Conservation (phyloP, 2,113 vertebrate genomes). For the Potamarius usumacintae region DNA sequence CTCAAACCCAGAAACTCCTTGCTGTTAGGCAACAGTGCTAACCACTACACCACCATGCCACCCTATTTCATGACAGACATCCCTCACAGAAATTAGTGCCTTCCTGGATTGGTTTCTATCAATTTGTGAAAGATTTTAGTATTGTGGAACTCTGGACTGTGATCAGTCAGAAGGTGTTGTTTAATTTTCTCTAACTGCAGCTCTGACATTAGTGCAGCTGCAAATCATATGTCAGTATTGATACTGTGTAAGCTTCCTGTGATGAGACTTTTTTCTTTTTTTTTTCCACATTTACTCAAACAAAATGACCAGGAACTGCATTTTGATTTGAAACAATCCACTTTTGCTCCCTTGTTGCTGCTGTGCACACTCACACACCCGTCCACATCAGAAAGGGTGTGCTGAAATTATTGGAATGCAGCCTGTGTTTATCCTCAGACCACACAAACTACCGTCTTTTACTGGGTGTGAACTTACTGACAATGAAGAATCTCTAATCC, state of each 20-base stretch:
- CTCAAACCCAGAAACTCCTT: too few species aligned
- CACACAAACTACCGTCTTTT: background rate
- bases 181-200: background rate
- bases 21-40: too few species aligned
- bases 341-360: background rate
- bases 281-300: background rate
- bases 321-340: background rate
- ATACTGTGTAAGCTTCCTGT: background rate
- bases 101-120: background rate
- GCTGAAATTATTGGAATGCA: background rate
- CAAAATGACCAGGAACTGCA: background rate
- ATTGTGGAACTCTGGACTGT: background rate
- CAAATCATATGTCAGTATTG: too few species aligned
- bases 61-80: background rate
- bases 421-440: background rate
- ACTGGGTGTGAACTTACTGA: background rate
- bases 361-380: background rate
- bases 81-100: background rate
- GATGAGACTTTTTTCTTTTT: background rate
- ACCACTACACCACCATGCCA: too few species aligned
- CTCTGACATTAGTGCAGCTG: background rate
- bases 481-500: background rate
- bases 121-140: background rate
- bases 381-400: background rate
- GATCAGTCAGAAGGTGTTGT: background rate